Percentiles rank a stretch among this genome's conserved stretches.
These are phyloP conservation scores for Dascyllus trimaculatus DNA, from an alignment of 2,113 vertebrate genomes.

Conservation along the genomic window DNA sequence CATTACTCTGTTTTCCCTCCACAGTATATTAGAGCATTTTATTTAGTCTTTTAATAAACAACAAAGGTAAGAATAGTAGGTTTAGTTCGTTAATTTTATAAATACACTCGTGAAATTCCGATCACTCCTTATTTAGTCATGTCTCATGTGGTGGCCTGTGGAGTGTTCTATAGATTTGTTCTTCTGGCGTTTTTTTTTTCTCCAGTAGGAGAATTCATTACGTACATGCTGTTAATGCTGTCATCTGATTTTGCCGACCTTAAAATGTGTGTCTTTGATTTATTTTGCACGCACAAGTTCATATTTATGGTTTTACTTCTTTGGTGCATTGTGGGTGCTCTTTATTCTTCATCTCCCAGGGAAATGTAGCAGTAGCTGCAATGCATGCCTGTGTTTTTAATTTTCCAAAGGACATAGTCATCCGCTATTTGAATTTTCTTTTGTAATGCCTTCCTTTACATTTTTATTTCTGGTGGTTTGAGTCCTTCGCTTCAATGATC, in stretches of 20 bases:
- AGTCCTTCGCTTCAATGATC: not conserved
- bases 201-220: not conserved
- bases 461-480: constrained; percentile 30
- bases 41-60: not conserved
- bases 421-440: constrained; percentile 3
- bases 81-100: not conserved
- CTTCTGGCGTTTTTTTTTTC: not conserved
- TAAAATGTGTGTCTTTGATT: not conserved
- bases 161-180: not conserved
- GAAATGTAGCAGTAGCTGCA: not conserved
- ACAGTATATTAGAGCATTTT: not conserved
- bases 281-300: not conserved
- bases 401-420: not conserved
- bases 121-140: not conserved
- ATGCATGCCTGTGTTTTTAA: constrained; percentile 16
- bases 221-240: not conserved
- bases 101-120: not conserved
- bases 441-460: constrained; percentile 7
- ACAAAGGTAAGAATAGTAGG: not conserved
- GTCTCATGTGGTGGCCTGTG: not conserved
- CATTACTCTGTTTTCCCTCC: constrained; percentile 13
- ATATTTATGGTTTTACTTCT: not conserved
- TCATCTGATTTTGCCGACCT: not conserved
- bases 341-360: not conserved
- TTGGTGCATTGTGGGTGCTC: not conserved